Evolutionary conservation across 1,140 invertebrate species (phyloP), one percentile per base, ranked within the genome.

Genomic region (Macrotrachela quadricornifera): DNA sequence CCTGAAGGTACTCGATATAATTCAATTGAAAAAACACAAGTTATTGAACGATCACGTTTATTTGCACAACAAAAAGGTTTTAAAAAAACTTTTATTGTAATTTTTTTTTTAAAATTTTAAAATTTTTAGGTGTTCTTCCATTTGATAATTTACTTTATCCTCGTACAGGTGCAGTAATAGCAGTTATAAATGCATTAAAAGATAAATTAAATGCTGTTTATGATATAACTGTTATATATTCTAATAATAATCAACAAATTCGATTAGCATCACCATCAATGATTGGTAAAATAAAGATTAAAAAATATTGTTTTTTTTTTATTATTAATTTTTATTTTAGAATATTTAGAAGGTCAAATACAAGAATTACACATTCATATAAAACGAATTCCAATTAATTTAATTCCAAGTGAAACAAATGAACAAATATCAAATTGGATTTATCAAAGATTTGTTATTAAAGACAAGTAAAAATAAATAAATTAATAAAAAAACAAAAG

Each of bases 1-100:
- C 76, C 75, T 15, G 75, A 77, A 60, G 75, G 74, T 39, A 76
- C 75, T 14, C 58, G 75, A 38, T 76, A 62, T 56, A 70, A 73
- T 55, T 70, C 72, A 12, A 63, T 67, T n/a, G 57, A 66, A 37
- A 30, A 30, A 4, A 55, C 58, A 10, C 57, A 66, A n/a, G 56
- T 65, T 2, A 69, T 75, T 58, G 59, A 68, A 41, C 69, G 63
- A 51, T 73, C 70, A 57, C 59, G 67, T 56, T 42, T 64, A 12
- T 69, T 62, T 63, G 72, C 73, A 51, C 61, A 70, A 37, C 57
- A 68, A 60, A 70, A 30, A 30, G 21, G 21, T 30, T 4, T 4
- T 2, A 30, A 30, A 30, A 8, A 30, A 30, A 4, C 8, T 2
- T 4, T 30, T 30, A 30, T 30, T 4, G 2, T 2, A 30, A 30